These are phyloP conservation scores for Aptenodytes forsteri DNA, from an alignment of 2,113 vertebrate species.

Conservation along the genomic window DNA sequence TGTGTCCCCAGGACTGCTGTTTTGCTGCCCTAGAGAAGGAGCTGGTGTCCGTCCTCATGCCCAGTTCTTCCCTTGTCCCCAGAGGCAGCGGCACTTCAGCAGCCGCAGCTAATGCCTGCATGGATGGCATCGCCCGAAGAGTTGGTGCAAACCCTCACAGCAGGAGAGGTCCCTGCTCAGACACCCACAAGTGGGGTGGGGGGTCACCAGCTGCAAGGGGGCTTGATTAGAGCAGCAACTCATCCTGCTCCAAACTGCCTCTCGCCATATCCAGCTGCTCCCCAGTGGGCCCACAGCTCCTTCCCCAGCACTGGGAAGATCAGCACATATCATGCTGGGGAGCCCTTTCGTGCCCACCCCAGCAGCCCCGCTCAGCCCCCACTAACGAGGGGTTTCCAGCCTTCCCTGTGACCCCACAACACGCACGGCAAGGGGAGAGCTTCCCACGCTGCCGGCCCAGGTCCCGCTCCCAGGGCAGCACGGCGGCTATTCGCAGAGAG, in stretches of 20 bases:
- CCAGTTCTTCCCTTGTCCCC: neutral
- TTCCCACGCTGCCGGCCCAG: fast-evolving
- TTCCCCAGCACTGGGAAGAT: neutral
- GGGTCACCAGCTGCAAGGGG: neutral
- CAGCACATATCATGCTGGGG: neutral
- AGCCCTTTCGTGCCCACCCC: neutral
- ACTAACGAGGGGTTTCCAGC: neutral
- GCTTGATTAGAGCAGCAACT: neutral
- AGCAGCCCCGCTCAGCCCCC: neutral
- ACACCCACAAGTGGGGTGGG: neutral
- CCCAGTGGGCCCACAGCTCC: neutral
- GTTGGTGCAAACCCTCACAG: neutral
- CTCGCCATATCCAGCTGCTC: fast-evolving
- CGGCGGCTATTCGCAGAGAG: neutral
- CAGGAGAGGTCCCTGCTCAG: neutral
- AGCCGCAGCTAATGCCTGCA: fast-evolving
- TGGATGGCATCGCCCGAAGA: fast-evolving
- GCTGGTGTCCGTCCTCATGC: fast-evolving
- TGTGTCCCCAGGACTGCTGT: too few relatives aligned
- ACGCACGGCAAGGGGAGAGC: fast-evolving
- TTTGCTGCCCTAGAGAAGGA: too few relatives aligned
- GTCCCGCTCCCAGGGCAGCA: fast-evolving
- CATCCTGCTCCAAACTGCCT: neutral
- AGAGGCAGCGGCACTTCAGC: neutral
- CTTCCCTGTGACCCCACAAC: neutral